Conservation (phyloP, 1,140 invertebrate species). For the Cepaea nemoralis region DNA sequence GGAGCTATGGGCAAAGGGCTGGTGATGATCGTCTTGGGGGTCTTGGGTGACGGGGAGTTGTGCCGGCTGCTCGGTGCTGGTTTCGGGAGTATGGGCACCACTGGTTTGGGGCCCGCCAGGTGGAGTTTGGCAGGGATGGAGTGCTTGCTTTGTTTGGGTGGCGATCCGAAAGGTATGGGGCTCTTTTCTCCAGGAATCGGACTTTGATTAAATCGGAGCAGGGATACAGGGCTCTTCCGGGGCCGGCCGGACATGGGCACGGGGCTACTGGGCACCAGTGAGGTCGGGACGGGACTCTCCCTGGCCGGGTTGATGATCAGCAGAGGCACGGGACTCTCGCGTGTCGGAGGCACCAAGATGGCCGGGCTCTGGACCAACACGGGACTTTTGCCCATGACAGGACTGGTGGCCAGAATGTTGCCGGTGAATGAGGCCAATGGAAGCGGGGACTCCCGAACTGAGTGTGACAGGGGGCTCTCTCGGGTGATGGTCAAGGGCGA, state of each 20-base stretch:
- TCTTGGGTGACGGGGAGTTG: constrained; percentile 18
- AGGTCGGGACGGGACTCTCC: not conserved
- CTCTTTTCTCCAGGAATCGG: constrained; percentile 16
- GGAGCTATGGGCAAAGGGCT: constrained; percentile 32
- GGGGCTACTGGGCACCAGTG: constrained; percentile 16
- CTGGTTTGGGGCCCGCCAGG: constrained; percentile 32
- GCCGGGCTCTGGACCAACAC: constrained; percentile 25
- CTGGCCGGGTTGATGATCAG: constrained; percentile 21
- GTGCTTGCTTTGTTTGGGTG: constrained; percentile 34
- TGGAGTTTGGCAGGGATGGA: constrained; percentile 21
- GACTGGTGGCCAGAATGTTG: not conserved
- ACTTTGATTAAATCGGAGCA: constrained; percentile 16
- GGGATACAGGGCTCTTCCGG: constrained; percentile 30
- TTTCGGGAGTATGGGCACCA: constrained; percentile 31
- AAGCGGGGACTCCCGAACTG: constrained; percentile 22
- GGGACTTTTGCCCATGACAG: constrained; percentile 17
- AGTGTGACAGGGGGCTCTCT: constrained; percentile 5
- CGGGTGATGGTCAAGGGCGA: constrained; percentile 20
- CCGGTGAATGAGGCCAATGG: not conserved
- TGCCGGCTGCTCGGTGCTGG: not conserved
- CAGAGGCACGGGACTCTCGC: constrained; percentile 31
- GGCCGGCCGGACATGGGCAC: constrained; percentile 27
- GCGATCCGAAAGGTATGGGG: constrained; percentile 29
- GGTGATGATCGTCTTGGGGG: not conserved
- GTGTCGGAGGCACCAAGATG: constrained; percentile 17